Evolutionary conservation across 2,888 invertebrate genomes (phyloP).

Genomic region (Drosophila gaucha): DNA sequence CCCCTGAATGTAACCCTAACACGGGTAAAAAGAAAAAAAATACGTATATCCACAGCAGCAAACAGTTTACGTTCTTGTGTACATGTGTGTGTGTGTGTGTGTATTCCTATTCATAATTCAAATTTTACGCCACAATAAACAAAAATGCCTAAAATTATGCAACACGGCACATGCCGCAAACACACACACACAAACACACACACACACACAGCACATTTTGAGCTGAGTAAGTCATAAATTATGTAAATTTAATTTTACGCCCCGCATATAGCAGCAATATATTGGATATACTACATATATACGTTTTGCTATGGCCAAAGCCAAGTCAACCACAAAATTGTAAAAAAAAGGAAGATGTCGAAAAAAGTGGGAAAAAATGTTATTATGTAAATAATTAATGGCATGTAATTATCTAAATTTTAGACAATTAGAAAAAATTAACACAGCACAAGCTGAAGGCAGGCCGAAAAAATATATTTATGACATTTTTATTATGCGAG

Average conservation of each 20-base stretch:
- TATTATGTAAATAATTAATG: constrained; percentile 83
- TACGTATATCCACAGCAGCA: constrained; percentile 23
- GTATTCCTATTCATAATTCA: constrained; percentile 79
- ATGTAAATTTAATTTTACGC: constrained; percentile 80
- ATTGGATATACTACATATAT: constrained; percentile 32
- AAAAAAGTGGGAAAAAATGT: constrained; percentile 38
- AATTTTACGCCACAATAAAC: constrained; percentile 80
- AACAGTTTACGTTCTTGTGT: constrained; percentile 26
- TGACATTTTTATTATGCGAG: constrained; percentile 76
- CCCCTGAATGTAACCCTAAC: constrained; percentile 76
- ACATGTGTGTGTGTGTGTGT: constrained; percentile 23
- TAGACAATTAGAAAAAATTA: constrained; percentile 82
- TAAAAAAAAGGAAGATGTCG: constrained; percentile 1
- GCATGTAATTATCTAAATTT: constrained; percentile 82
- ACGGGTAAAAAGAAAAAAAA: constrained; percentile 41
- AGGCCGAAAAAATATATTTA: constrained; percentile 43
- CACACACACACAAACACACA: constrained; percentile 27
- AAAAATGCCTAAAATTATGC: constrained; percentile 81
- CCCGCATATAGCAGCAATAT: constrained; percentile 56
- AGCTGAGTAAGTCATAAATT: constrained; percentile 80
- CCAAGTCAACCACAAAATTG: constrained; percentile 58
- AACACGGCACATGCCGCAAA: constrained; percentile 66
- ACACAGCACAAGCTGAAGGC: constrained; percentile 52
- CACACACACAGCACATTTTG: constrained; percentile 45
- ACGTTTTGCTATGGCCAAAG: constrained; percentile 22